Base-by-base conservation (phyloP, 2,797 vertebrate species). In the Gila robusta region DNA sequence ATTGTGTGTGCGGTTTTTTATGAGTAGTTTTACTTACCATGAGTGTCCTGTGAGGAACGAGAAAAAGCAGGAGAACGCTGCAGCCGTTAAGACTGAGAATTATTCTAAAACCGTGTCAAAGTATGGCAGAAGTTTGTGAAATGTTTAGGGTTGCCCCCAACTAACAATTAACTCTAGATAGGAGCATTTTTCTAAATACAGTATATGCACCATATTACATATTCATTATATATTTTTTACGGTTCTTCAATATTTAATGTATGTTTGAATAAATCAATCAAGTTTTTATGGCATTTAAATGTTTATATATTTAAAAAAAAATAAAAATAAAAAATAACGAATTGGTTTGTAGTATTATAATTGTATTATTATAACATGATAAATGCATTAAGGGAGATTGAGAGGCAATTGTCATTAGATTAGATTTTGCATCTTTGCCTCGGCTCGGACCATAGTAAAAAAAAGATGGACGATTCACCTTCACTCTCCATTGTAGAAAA, bases 11-110 rank as follows among this genome's bases (percentile, higher is more conserved):
- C 37, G 62, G 2, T 66, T 64, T 59, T 84, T 81, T 67, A 16
- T 2, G 17, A 86, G 44, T 62, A 37, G 79, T 76, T 81, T 76
- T 86, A 74, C 79, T 80, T 69, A 69, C 47, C 70, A 32, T 9
- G 64, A 76, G 26, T 44, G 47, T 66, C 32, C 39, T 80, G 7
- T 23, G 28, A 37, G 17, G 44, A 49, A 35, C 2, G 21, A 47
- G 54, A 82, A 59, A 56, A 44, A 44, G 8, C 56, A 14, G 41
- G 12, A 77, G 62, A 64, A 84, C 4, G 8, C 62, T 67, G 32
- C 32, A 78, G 59, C 23, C 16, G n/a, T 62, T 79, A 44, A n/a
- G 37, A 79, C 8, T 17, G 62, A 17, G 16, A 32, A 66, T 66
- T 17, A 32, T 16, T 32, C 26, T 28, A 66, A n/a, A 69, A 81